Percentiles rank a stretch among this genome's conserved stretches.
These are phyloP conservation scores for Peribatodes rhomboidaria DNA, from an alignment of 2,888 invertebrate species.

Conservation along the genomic window DNA sequence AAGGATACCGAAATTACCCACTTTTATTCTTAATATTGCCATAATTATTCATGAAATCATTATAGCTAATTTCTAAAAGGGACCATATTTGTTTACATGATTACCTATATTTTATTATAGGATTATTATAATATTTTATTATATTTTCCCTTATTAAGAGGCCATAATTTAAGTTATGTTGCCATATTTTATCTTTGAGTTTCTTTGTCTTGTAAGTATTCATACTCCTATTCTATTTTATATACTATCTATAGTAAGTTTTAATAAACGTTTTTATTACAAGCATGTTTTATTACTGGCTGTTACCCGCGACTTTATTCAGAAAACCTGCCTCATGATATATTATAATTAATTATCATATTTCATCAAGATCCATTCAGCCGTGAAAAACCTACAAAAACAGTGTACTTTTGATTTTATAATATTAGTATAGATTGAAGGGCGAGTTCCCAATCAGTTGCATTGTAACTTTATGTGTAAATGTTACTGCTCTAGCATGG, in stretches of 20 bases:
- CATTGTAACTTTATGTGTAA: too few relatives aligned
- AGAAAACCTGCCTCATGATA: too few relatives aligned
- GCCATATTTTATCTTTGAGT: slow-evolving; percentile 61
- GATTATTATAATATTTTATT: slow-evolving; percentile 38
- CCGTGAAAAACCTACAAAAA: too few relatives aligned
- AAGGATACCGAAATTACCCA: not conserved
- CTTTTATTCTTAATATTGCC: slow-evolving; percentile 25
- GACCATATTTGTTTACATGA: slow-evolving; percentile 59
- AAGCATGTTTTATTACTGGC: slow-evolving; percentile 8
- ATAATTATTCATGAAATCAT: slow-evolving; percentile 14
- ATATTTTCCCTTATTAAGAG: slow-evolving; percentile 51
- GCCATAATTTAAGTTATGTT: slow-evolving; percentile 62
- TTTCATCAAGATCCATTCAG: too few relatives aligned
- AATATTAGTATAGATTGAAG: too few relatives aligned
- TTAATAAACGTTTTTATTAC: slow-evolving; percentile 61
- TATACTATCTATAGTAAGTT: slow-evolving; percentile 55
- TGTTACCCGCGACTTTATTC: too few relatives aligned
- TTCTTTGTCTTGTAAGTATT: slow-evolving; percentile 43
- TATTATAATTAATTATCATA: too few relatives aligned
- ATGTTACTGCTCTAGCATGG: too few relatives aligned
- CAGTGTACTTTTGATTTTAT: too few relatives aligned
- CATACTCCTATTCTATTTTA: slow-evolving; percentile 51
- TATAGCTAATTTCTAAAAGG: slow-evolving; percentile 46
- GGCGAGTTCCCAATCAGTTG: not conserved
- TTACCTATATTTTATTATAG: slow-evolving; percentile 15